Evolutionary conservation across 2,797 vertebrate genomes (phyloP).

Genomic region (Malurus splendens): DNA sequence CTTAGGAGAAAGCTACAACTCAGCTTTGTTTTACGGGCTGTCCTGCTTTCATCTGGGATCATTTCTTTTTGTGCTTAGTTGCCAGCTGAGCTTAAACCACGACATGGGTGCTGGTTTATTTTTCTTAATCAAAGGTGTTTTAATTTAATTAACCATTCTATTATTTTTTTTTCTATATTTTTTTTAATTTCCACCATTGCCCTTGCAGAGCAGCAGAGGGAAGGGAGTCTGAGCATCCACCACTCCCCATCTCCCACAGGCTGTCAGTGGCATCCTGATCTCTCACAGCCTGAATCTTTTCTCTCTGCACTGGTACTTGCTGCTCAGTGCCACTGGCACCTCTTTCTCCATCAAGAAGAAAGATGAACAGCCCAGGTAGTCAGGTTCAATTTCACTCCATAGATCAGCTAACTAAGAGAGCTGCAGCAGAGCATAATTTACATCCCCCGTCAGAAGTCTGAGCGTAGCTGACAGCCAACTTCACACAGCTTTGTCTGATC

Average conservation of each 20-base stretch:
- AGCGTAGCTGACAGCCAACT: slow-evolving; percentile 55
- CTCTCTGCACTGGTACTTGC: not conserved
- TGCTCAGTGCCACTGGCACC: not conserved
- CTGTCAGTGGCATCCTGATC: not conserved
- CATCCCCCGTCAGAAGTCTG: slow-evolving; percentile 37
- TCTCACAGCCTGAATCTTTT: not conserved
- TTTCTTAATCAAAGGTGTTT: not conserved
- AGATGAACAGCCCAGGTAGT: slow-evolving; percentile 35
- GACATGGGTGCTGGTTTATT: fast-evolving
- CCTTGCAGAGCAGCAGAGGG: not conserved
- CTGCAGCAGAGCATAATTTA: slow-evolving; percentile 40
- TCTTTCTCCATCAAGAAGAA: slow-evolving; percentile 51
- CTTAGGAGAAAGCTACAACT: not conserved
- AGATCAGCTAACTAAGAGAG: slow-evolving; percentile 49
- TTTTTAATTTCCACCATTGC: not conserved
- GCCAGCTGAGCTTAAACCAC: not conserved
- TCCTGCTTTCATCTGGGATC: not conserved
- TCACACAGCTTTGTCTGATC: slow-evolving; percentile 48
- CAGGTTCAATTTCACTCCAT: slow-evolving; percentile 51
- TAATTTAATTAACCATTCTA: not conserved
- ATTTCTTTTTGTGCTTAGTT: not conserved
- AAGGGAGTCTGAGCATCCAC: not conserved
- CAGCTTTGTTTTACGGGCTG: not conserved
- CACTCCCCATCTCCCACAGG: not conserved
- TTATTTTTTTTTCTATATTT: not conserved